Evolutionary conservation across 2,113 vertebrate species (phyloP).

Genomic region (Astatotilapia flaviijosephi): DNA sequence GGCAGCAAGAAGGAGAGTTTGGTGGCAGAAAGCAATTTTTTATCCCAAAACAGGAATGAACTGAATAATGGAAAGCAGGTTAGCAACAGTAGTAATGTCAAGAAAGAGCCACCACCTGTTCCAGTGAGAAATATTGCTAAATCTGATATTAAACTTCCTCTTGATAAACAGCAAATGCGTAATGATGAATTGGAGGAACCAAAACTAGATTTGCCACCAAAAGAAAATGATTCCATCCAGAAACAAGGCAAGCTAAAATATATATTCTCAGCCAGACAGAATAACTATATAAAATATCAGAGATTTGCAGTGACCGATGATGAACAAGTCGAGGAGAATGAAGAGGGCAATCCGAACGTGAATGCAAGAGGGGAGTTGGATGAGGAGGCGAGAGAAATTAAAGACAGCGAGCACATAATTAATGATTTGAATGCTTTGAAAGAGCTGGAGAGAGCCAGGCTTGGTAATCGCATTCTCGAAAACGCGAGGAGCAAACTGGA

Average conservation of each 20-base stretch:
- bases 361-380: background rate
- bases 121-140: conserved; percentile 49
- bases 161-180: conserved; percentile 9
- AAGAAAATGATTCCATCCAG: background rate
- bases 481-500: conserved; percentile 8
- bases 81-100: background rate
- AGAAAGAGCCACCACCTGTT: conserved; percentile 54
- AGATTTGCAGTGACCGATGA: conserved; percentile 35
- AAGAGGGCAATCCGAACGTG: conserved; percentile 17
- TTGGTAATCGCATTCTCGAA: conserved; percentile 24
- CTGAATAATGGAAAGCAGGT: background rate
- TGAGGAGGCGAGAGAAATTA: conserved; percentile 7
- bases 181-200: background rate
- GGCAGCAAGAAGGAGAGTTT: background rate
- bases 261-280: conserved; percentile 67
- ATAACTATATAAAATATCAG: conserved; percentile 74
- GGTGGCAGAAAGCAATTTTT: background rate
- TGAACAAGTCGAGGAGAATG: background rate
- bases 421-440: conserved; percentile 60
- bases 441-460: conserved; percentile 35
- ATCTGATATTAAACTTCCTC: conserved; percentile 27
- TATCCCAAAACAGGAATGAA: background rate
- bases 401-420: conserved; percentile 42
- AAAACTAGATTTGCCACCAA: background rate
- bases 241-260: conserved; percentile 51